Base-by-base conservation (phyloP, 2,797 vertebrate genomes). In the Mormyrops attenuatus region DNA sequence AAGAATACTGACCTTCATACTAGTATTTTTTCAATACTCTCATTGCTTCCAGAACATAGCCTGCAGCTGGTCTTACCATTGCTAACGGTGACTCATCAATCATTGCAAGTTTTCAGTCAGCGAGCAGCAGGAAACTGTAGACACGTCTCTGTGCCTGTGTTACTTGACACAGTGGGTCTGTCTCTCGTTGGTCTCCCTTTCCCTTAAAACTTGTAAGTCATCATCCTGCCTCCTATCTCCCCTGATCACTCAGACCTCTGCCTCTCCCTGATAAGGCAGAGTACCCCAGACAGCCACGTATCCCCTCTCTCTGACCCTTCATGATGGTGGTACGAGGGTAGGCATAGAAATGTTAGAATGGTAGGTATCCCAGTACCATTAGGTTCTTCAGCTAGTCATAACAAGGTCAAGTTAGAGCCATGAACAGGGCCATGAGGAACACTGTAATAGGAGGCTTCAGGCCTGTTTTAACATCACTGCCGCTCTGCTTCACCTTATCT, bases 181-280 rank as follows among this genome's bases (percentile, higher is more conserved):
- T 89, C 53, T 2, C 53, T 91, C 88, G 91, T 87, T 49, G 85
- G 88, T 90, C 89, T 57, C 90, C 55, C 87, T 49, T 57, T 87
- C 57, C 91, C 90, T 90, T 90, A 66, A 73, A 55, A 88, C 69
- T 84, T 84, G 85, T 92, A 77, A 20, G 90, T 94, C 93, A 93
- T 95, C 93, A 93, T 90, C 93, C 91, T 88, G 90, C 80, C 52
- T 90, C 89, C 92, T 94, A 94, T 95, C 94, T 95, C 90, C 91
- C 88, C 90, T 88, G 92, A 93, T 96, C 94, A 94, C 94, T 93
- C 92, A 92, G 93, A 93, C 92, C 91, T 93, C 92, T 93, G 90
- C 90, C 94, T 93, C 90, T 15, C 52, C 89, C 93, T 93, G 95
- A 96, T 95, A 96, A 96, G 60, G 94, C 94, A 93, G 53, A 57